These are phyloP conservation scores for Escarpia spicata DNA, from an alignment of 2,888 invertebrate genomes.

Conservation along the genomic window DNA sequence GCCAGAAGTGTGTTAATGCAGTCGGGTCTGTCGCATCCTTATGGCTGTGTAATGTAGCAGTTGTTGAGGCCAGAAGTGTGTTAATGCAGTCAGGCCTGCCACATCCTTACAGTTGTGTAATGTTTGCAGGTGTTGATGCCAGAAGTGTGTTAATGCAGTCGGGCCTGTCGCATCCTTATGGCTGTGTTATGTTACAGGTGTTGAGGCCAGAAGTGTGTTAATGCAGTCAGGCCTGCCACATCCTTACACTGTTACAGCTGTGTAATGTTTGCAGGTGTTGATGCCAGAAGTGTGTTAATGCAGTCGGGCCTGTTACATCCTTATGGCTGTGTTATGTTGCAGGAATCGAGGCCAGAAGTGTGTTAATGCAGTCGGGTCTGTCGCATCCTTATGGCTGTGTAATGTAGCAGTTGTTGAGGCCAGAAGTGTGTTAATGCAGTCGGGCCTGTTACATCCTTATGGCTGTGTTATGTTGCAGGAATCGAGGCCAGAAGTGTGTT, in stretches of 20 bases:
- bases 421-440: constrained; percentile 89
- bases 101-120: constrained; percentile 71
- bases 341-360: constrained; percentile 90
- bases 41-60: no score
- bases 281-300: constrained; percentile 91
- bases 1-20: constrained; percentile 93
- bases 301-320: constrained; percentile 90
- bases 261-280: constrained; percentile 73
- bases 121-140: no score
- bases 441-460: constrained; percentile 87
- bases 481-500: constrained; percentile 92
- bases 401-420: constrained; percentile 81
- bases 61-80: constrained; percentile 90
- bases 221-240: constrained; percentile 90
- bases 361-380: constrained; percentile 91
- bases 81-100: constrained; percentile 93
- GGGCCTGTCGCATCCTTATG: no score
- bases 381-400: constrained; percentile 70
- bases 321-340: constrained; percentile 65
- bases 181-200: constrained; percentile 72
- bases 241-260: neutral
- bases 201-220: constrained; percentile 91
- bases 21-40: constrained; percentile 87
- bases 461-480: constrained; percentile 70
- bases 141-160: constrained; percentile 90